Evolutionary conservation across 2,888 invertebrate genomes (phyloP), one percentile per base, ranked within the genome.

Genomic region (Mylabris sibirica): DNA sequence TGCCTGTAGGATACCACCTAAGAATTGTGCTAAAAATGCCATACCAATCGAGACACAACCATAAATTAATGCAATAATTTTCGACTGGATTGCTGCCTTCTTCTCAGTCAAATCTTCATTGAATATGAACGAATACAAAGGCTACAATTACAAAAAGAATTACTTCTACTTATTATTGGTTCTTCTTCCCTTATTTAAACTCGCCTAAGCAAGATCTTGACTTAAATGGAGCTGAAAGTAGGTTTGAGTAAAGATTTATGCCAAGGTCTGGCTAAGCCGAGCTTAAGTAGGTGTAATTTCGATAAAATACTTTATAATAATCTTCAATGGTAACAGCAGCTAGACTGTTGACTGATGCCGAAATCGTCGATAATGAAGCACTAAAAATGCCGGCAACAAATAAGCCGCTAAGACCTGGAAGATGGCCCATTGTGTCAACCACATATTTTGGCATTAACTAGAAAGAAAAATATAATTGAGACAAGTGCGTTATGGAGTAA

Each of bases 381-480:
- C 95, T 95, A 82, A 97, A 96, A 70, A 98, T 93, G 3, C 97
- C 93, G 4, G 97, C 94, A 0, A 97, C 92, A 81, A 97, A 97
- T 24, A 98, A 87, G 0, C 98, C 98, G 0, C 96, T 90, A 22
- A 98, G 80, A 0, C 97, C 97, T 0, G 94, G 93, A 63, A 90
- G 84, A 62, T 88, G 80, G 0, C 88, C 86, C 91, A 97, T 90
- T 0, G 89, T 90, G 72, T 93, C 91, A 72, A 93, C 90, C 22
- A 94, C 93, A 81, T 92, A 94, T 66, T 89, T 87, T 0, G 94
- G 93, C 92, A 94, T 92, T 63, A 94, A 77, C 83, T 87, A 75
- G 60, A 76, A 79, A 75, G 59, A 63, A 63, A 14, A 44, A 3
- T 30, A 6, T 3, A 8, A 30, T 30, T n/a, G n/a, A n/a, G n/a